Conservation (phyloP, 2,797 vertebrate species). For the Pangasius djambal region DNA sequence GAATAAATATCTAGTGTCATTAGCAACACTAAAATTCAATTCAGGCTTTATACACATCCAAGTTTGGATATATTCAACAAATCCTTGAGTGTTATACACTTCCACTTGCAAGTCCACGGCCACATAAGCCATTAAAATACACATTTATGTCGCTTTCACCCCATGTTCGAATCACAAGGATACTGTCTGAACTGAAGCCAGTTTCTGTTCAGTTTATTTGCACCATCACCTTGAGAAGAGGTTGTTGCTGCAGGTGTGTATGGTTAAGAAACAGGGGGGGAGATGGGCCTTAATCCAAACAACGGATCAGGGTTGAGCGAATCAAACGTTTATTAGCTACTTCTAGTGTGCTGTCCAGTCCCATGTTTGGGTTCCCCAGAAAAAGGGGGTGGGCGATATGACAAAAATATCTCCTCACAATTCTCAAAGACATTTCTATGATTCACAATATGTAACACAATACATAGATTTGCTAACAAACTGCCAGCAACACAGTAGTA, state of each 20-base stretch:
- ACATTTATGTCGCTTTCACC: slow-evolving; percentile 30
- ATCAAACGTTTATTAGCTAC: background rate
- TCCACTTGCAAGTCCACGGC: slow-evolving; percentile 27
- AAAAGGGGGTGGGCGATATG: background rate
- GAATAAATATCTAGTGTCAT: slow-evolving; percentile 10
- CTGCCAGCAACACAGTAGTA: background rate
- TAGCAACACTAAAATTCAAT: background rate
- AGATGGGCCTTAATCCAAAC: background rate
- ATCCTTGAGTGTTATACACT: slow-evolving; percentile 35
- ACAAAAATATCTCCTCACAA: background rate
- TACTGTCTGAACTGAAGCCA: background rate
- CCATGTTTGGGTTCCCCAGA: background rate
- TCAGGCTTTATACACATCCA: slow-evolving; percentile 34
- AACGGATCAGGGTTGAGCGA: background rate
- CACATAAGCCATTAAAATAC: slow-evolving; percentile 24
- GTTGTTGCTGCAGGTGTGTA: background rate
- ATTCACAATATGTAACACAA: background rate
- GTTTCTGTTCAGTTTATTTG: background rate
- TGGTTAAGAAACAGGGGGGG: background rate
- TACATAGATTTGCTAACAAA: background rate
- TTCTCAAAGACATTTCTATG: background rate
- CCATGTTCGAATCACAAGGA: slow-evolving; percentile 32
- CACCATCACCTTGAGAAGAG: slow-evolving; percentile 31
- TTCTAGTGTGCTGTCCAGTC: background rate
- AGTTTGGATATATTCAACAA: slow-evolving; percentile 29